A percentile compares a stretch with the other conserved stretches of the same genome.
Evolutionary conservation across 2,113 vertebrate genomes (phyloP).

Genomic region (Colaptes auratus): DNA sequence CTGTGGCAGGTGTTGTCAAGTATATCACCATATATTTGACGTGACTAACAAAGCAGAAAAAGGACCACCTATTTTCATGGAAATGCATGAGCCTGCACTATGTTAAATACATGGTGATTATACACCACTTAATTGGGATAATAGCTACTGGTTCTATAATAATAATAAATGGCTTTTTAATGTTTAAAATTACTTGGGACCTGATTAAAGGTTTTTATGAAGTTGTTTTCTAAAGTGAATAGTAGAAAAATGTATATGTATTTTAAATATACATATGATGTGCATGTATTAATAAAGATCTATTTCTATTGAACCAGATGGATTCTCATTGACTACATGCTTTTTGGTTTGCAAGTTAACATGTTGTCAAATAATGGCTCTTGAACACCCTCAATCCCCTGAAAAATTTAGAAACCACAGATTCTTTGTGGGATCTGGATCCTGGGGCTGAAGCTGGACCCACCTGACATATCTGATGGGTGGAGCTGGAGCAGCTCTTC

Average conservation of each 20-base stretch:
- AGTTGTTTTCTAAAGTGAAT: constrained; percentile 78
- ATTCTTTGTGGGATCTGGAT: background rate
- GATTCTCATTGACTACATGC: background rate
- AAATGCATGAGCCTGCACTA: constrained; percentile 62
- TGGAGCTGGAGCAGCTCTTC: background rate
- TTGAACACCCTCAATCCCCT: background rate
- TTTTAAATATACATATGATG: constrained; percentile 75
- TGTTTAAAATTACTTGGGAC: constrained; percentile 75
- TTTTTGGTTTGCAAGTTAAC: background rate
- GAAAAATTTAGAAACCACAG: background rate
- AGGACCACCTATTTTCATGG: constrained; percentile 56
- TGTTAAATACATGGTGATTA: constrained; percentile 67
- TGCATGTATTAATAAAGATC: constrained; percentile 80
- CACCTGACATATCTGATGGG: background rate
- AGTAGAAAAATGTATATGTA: constrained; percentile 78
- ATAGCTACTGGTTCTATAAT: constrained; percentile 68
- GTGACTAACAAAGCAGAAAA: constrained; percentile 54
- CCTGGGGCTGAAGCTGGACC: background rate
- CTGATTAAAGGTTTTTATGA: constrained; percentile 74
- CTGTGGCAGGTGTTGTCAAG: constrained; percentile 69
- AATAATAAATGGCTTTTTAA: constrained; percentile 65
- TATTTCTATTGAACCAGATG: constrained; percentile 75
- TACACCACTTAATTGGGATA: constrained; percentile 65
- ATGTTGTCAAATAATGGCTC: background rate
- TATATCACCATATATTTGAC: constrained; percentile 67